These are phyloP conservation scores for Agrotis segetum DNA, from an alignment of 2,888 invertebrate species.

Conservation along the genomic window DNA sequence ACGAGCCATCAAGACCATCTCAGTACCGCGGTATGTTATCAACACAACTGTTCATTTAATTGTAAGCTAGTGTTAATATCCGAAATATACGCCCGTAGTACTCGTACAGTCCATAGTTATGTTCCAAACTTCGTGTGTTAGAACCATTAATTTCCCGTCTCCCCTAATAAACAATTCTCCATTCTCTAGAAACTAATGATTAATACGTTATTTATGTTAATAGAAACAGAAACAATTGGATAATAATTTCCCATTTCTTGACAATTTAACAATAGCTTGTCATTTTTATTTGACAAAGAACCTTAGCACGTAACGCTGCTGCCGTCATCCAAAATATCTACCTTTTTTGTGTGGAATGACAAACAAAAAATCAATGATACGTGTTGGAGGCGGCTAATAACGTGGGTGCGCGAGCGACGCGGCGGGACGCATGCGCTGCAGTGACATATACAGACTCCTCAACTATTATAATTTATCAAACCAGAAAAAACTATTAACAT, in stretches of 20 bases:
- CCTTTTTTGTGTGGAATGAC: slow-evolving; percentile 81
- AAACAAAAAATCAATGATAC: slow-evolving; percentile 85
- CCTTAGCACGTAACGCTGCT: slow-evolving; percentile 55
- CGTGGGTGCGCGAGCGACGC: slow-evolving; percentile 73
- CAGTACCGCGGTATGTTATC: slow-evolving; percentile 55
- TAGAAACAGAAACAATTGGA: slow-evolving; percentile 57
- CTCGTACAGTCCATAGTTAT: slow-evolving; percentile 34
- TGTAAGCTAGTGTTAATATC: slow-evolving; percentile 63
- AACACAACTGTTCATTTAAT: slow-evolving; percentile 70
- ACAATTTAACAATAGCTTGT: slow-evolving; percentile 67
- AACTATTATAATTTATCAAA: slow-evolving; percentile 87
- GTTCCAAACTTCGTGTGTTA: slow-evolving; percentile 14
- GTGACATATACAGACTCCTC: slow-evolving; percentile 81
- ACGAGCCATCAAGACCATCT: slow-evolving; percentile 77
- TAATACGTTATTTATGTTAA: slow-evolving; percentile 55
- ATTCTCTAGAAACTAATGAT: slow-evolving; percentile 39
- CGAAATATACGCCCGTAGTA: slow-evolving; percentile 48
- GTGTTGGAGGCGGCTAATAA: slow-evolving; percentile 81
- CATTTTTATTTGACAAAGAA: slow-evolving; percentile 65
- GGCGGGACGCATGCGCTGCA: slow-evolving; percentile 66
- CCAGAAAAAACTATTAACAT: slow-evolving; percentile 80
- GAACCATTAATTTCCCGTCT: slow-evolving; percentile 18
- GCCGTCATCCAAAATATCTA: slow-evolving; percentile 40
- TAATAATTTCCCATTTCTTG: slow-evolving; percentile 59
- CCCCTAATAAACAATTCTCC: slow-evolving; percentile 37